phyloP scores from a whole-genome alignment of 2,113 vertebrate genomes.

The Dromaius novaehollandiae region DNA sequence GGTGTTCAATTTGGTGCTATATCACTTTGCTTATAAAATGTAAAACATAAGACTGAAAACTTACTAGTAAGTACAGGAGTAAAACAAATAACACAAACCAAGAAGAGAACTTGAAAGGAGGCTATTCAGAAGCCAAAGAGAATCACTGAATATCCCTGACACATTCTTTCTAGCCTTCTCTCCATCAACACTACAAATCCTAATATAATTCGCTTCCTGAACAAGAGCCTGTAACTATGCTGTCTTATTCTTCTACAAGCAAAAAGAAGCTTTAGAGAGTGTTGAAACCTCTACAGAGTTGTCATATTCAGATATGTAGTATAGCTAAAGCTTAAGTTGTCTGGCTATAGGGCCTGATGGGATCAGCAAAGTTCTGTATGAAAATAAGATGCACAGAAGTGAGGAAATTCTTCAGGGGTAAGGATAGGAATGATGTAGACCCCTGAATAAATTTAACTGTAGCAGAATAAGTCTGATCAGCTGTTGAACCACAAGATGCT shows the following conservation, averaged over 20 bases:
- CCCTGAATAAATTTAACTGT: neutral
- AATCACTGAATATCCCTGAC: neutral
- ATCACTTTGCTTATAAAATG: neutral
- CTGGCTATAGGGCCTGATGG: neutral
- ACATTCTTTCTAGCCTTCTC: neutral
- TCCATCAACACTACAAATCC: neutral
- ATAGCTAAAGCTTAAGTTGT: neutral
- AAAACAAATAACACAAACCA: neutral
- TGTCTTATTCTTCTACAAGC: neutral
- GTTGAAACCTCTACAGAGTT: neutral
- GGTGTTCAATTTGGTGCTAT: neutral
- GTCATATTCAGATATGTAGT: neutral
- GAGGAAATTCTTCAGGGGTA: neutral
- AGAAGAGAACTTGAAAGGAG: neutral
- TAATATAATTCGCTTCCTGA: neutral
- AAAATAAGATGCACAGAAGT: neutral
- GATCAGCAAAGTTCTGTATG: neutral
- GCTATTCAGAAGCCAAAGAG: neutral
- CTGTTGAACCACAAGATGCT: neutral
- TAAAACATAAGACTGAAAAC: neutral
- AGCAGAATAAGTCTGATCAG: neutral
- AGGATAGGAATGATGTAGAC: neutral
- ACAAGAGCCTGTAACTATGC: neutral
- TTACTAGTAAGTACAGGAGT: neutral
- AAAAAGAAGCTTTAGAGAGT: neutral